Conservation (phyloP, 2,888 invertebrate genomes). For the Drosophila picticornis region DNA sequence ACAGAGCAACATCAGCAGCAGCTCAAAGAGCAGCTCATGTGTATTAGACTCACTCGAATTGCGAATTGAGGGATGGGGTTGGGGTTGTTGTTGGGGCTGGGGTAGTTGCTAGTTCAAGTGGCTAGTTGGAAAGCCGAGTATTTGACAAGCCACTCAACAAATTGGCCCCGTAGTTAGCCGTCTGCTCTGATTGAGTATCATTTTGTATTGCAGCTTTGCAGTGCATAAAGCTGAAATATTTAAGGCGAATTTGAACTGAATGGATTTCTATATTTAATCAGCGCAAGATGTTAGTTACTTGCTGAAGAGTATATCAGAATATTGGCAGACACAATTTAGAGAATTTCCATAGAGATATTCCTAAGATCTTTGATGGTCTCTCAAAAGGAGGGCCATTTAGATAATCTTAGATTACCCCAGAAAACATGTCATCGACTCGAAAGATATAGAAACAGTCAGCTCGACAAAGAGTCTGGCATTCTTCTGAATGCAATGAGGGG, state of each 20-base stretch:
- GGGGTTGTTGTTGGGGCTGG: accelerated
- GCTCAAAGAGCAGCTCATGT: slow-evolving; percentile 26
- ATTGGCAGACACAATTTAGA: background rate
- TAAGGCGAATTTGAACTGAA: background rate
- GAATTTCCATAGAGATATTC: background rate
- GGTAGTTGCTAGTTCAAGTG: slow-evolving; percentile 5
- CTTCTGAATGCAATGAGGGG: background rate
- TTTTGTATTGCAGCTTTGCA: slow-evolving; percentile 1
- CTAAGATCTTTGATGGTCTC: background rate
- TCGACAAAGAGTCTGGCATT: background rate
- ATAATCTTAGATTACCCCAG: background rate
- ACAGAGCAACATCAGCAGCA: slow-evolving; percentile 9
- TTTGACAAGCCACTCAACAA: slow-evolving; percentile 43
- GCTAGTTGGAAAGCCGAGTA: slow-evolving; percentile 31
- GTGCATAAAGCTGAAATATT: background rate
- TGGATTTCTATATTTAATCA: background rate
- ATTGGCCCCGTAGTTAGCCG: slow-evolving; percentile 28
- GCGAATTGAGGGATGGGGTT: background rate
- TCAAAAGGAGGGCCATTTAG: background rate
- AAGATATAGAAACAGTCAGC: background rate
- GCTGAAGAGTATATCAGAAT: background rate
- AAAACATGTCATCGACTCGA: background rate
- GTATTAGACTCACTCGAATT: slow-evolving; percentile 25
- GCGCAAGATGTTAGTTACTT: background rate
- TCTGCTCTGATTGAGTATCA: slow-evolving; percentile 20